Percentiles rank a stretch among this genome's conserved stretches.
phyloP scores from a whole-genome alignment of 2,113 vertebrate genomes.

The Ranitomeya imitator region DNA sequence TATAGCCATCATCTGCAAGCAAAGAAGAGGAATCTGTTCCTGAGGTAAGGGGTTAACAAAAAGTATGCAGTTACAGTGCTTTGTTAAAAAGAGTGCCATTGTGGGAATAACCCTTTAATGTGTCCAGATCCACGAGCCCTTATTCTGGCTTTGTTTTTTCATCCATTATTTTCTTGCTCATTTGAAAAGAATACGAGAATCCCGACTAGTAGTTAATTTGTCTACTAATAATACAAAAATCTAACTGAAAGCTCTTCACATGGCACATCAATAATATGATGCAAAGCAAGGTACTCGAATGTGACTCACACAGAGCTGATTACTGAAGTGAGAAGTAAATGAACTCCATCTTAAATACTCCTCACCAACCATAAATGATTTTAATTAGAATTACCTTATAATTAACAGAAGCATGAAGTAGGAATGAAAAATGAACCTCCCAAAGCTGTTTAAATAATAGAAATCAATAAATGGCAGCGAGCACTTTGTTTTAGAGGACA shows the following conservation, averaged over 20 bases:
- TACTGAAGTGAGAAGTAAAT: conserved; percentile 32
- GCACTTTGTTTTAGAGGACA: conserved; percentile 31
- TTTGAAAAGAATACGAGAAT: background rate
- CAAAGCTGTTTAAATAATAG: conserved; percentile 16
- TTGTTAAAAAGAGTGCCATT: too few relatives aligned
- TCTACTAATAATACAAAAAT: background rate
- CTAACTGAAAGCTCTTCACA: background rate
- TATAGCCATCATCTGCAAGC: too few relatives aligned
- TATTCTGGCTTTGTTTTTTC: background rate
- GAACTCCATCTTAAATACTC: conserved; percentile 40
- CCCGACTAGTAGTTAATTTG: background rate
- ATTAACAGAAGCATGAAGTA: conserved; percentile 33
- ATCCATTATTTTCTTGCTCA: background rate
- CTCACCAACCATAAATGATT: conserved; percentile 20
- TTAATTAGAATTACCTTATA: conserved; percentile 48
- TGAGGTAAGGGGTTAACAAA: too few relatives aligned
- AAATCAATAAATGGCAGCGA: conserved; percentile 1
- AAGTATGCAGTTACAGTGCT: too few relatives aligned
- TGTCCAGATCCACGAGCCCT: too few relatives aligned
- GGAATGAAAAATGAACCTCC: conserved; percentile 28
- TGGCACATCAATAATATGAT: conserved; percentile 10
- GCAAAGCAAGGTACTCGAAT: background rate
- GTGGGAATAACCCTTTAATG: too few relatives aligned
- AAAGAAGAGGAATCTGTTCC: too few relatives aligned
- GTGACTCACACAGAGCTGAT: conserved; percentile 37